Percentiles rank a stretch among this genome's conserved stretches.
Evolutionary conservation across 2,797 vertebrate genomes (phyloP).

Genomic region (Sebastiscus albofasciatus): DNA sequence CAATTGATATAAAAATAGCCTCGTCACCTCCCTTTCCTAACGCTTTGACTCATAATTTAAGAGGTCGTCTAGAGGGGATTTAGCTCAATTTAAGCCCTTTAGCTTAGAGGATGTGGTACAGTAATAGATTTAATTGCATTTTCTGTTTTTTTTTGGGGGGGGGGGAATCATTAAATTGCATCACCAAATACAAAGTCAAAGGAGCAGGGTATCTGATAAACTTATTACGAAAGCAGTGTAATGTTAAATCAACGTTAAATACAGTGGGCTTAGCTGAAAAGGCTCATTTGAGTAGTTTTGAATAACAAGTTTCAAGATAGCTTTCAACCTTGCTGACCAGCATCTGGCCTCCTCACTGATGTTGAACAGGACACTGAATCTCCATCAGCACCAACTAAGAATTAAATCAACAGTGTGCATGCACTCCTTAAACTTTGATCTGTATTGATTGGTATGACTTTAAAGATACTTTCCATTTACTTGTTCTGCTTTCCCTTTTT

Average conservation of each 20-base stretch:
- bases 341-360: background rate
- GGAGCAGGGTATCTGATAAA: background rate
- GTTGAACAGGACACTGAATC: background rate
- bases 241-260: background rate
- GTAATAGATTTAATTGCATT: background rate
- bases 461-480: background rate
- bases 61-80: constrained; percentile 31
- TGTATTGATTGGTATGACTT: background rate
- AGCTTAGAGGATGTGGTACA: background rate
- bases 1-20: constrained; percentile 51
- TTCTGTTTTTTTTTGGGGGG: background rate
- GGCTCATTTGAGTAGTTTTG: background rate
- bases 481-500: background rate
- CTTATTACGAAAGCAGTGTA: background rate
- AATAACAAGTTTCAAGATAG: background rate
- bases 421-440: background rate
- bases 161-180: background rate
- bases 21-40: constrained; percentile 13
- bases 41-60: constrained; percentile 18
- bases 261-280: background rate
- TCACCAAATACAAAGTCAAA: background rate
- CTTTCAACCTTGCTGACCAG: background rate
- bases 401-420: background rate
- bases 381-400: background rate
- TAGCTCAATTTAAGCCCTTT: constrained; percentile 25